Conservation (phyloP, 2,797 vertebrate genomes). For the Rhinichthys osculus region DNA sequence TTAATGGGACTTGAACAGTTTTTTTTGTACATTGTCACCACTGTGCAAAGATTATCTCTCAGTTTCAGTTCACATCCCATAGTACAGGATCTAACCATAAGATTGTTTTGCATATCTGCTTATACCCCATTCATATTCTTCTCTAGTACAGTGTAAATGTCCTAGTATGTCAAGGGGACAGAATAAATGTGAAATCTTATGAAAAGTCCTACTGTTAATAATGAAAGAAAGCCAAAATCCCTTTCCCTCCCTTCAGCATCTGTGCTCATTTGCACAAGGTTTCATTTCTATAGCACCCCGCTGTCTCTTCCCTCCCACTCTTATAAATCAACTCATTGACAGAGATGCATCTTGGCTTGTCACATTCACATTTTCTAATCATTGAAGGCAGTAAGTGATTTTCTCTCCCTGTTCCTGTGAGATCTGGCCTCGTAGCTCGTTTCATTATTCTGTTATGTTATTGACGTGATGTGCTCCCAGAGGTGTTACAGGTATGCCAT, state of each 20-base stretch:
- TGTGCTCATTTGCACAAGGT: slow-evolving; percentile 36
- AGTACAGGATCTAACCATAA: slow-evolving; percentile 3
- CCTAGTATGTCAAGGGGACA: slow-evolving; percentile 23
- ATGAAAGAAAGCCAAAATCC: slow-evolving; percentile 5
- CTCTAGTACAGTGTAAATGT: slow-evolving; percentile 14
- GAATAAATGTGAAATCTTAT: slow-evolving; percentile 11
- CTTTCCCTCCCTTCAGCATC: background rate
- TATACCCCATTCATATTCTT: slow-evolving; percentile 22
- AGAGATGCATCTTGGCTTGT: slow-evolving; percentile 25
- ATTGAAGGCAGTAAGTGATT: slow-evolving; percentile 33
- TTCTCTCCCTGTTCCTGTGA: slow-evolving; percentile 24
- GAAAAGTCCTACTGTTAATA: slow-evolving; percentile 31
- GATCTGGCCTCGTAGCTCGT: slow-evolving; percentile 59
- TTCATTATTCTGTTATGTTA: slow-evolving; percentile 49
- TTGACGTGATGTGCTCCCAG: slow-evolving; percentile 25
- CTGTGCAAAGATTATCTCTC: slow-evolving; percentile 22
- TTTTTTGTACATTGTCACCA: slow-evolving; percentile 13
- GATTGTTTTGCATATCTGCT: slow-evolving; percentile 20
- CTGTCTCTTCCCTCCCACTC: slow-evolving; percentile 10
- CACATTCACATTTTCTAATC: slow-evolving; percentile 47
- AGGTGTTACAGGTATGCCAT: slow-evolving; percentile 27
- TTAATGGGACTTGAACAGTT: background rate
- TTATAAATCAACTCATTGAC: slow-evolving; percentile 31
- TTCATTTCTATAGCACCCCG: slow-evolving; percentile 24
- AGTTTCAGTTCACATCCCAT: slow-evolving; percentile 21